Conservation (phyloP, 2,113 vertebrate species). For the Rhynchomys soricoides region DNA sequence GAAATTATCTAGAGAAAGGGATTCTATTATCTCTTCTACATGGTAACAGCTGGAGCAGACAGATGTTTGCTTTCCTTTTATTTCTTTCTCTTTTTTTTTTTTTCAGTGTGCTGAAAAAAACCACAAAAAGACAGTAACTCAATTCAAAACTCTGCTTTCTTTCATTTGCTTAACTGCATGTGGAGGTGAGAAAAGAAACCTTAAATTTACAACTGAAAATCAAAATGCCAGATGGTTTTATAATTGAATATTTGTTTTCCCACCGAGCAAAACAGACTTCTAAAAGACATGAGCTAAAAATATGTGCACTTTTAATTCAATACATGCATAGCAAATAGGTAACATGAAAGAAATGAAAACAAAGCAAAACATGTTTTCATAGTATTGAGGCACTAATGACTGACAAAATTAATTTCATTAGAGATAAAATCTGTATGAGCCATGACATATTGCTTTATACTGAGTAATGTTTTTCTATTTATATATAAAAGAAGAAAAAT, state of each 20-base stretch:
- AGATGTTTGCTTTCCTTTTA: slow-evolving; percentile 49
- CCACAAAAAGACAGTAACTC: slow-evolving; percentile 54
- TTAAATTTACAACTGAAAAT: slow-evolving; percentile 79
- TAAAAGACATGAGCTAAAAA: slow-evolving; percentile 71
- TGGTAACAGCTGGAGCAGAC: slow-evolving; percentile 62
- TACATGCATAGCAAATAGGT: not conserved
- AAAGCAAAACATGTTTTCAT: not conserved
- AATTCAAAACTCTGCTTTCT: slow-evolving; percentile 55
- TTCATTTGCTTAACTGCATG: slow-evolving; percentile 66
- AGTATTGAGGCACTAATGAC: not conserved
- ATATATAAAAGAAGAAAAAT: not conserved
- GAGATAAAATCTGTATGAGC: not conserved
- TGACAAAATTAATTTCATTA: slow-evolving; percentile 20
- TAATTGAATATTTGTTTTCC: slow-evolving; percentile 78
- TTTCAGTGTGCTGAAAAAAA: slow-evolving; percentile 56
- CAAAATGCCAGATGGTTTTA: slow-evolving; percentile 79
- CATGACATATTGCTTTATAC: not conserved
- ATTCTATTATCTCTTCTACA: not conserved
- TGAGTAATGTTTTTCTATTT: not conserved
- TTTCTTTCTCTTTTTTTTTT: not conserved
- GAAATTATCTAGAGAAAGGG: slow-evolving; percentile 16
- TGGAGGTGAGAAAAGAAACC: slow-evolving; percentile 67
- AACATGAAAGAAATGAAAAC: not conserved
- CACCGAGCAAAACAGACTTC: slow-evolving; percentile 24
- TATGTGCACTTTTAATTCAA: slow-evolving; percentile 32